Percentiles rank a stretch among this genome's conserved stretches.
Evolutionary conservation across 2,888 invertebrate genomes (phyloP).

Genomic region (Nephrocerus scutellatus): DNA sequence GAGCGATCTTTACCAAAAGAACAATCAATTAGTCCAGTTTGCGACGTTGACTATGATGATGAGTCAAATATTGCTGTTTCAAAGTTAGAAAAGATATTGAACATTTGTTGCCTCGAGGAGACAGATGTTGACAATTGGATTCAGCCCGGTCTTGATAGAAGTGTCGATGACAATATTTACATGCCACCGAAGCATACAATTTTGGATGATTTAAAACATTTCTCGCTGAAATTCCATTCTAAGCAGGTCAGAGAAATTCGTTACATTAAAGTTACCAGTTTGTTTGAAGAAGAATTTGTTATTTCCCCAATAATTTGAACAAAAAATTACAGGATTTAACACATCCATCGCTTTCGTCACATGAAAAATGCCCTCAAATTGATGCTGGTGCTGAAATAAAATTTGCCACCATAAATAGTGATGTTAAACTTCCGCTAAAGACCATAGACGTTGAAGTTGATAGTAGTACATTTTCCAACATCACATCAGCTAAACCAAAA

Average conservation of each 20-base stretch:
- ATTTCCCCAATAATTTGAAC: background rate
- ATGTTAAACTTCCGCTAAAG: too few species aligned
- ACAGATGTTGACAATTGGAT: conserved; percentile 36
- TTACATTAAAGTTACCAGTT: background rate
- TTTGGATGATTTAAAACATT: conserved; percentile 35
- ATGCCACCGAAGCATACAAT: conserved; percentile 30
- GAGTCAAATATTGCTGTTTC: too few species aligned
- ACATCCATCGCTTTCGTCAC: too few species aligned
- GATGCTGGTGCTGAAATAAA: too few species aligned
- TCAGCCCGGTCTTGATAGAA: conserved; percentile 36
- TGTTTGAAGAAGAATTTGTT: background rate
- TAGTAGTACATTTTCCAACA: too few species aligned
- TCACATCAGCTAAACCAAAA: too few species aligned
- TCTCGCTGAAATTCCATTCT: conserved; percentile 33
- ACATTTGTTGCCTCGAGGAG: conserved; percentile 18
- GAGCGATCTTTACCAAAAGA: too few species aligned
- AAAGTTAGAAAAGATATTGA: conserved; percentile 14
- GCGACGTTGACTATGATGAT: too few species aligned
- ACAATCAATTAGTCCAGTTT: too few species aligned
- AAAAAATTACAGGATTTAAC: conserved; percentile 26
- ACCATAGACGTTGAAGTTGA: too few species aligned
- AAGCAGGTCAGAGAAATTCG: background rate
- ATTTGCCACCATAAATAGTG: too few species aligned
- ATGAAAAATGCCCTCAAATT: too few species aligned
- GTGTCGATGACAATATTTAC: conserved; percentile 36